Evolutionary conservation across 2,113 vertebrate species (phyloP).

Genomic region (Eolophus roseicapilla): DNA sequence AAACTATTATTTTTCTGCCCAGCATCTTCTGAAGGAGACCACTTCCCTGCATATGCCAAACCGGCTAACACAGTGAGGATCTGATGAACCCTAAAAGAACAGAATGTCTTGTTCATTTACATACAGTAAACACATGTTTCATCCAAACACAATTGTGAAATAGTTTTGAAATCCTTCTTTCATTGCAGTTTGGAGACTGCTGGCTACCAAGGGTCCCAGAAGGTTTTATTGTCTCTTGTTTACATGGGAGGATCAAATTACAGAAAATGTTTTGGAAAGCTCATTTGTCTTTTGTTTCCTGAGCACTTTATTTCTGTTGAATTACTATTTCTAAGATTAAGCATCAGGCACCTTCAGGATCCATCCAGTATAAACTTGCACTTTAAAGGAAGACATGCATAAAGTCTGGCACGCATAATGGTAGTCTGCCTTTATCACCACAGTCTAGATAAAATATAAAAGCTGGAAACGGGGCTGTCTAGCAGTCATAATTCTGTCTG

Average conservation of each 20-base stretch:
- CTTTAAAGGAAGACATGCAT: slow-evolving; percentile 38
- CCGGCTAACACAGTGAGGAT: background rate
- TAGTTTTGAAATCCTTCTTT: slow-evolving; percentile 70
- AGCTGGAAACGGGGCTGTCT: slow-evolving; percentile 41
- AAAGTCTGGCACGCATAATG: slow-evolving; percentile 3
- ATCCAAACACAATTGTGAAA: slow-evolving; percentile 71
- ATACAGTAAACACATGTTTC: slow-evolving; percentile 76
- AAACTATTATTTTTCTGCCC: background rate
- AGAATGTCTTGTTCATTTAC: slow-evolving; percentile 76
- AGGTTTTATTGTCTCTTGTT: slow-evolving; percentile 66
- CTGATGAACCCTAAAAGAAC: slow-evolving; percentile 67
- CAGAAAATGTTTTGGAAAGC: slow-evolving; percentile 56
- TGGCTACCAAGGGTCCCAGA: slow-evolving; percentile 65
- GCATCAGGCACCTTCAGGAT: slow-evolving; percentile 24
- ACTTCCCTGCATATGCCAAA: slow-evolving; percentile 22
- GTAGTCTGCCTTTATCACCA: slow-evolving; percentile 41
- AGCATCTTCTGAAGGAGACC: slow-evolving; percentile 21
- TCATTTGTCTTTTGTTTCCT: slow-evolving; percentile 58
- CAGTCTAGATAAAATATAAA: slow-evolving; percentile 34
- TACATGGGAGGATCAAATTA: slow-evolving; percentile 61
- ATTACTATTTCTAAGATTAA: slow-evolving; percentile 45
- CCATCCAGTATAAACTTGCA: slow-evolving; percentile 23
- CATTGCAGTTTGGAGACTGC: slow-evolving; percentile 55
- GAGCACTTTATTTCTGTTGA: slow-evolving; percentile 13
- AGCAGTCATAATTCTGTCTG: slow-evolving; percentile 52